Base-by-base conservation (phyloP, 2,888 invertebrate species). In the Pomacea canaliculata region DNA sequence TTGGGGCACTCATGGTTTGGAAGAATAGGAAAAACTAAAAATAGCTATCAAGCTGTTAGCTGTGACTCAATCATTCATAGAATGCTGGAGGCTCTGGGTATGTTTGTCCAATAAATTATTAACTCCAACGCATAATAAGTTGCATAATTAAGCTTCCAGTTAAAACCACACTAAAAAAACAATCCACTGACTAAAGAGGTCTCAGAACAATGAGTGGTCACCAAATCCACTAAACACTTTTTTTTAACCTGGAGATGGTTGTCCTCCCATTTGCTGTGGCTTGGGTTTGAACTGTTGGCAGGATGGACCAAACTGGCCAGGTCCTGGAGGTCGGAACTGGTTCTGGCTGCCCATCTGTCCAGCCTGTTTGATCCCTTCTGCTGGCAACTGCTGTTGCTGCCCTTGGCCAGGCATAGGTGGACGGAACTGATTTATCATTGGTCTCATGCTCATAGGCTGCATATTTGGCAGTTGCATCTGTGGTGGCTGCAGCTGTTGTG, bases 321-420 rank as follows among this genome's bases (percentile, higher is more conserved):
- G 69, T 7, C 69, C 74, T 13, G 59, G 60, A 23, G 74, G 74
- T 63, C 74, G 67, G 66, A 73, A 73, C 68, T 73, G 73, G 37
- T 68, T 73, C 37, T 67, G 62, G 23, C n/a, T 27, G 37, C 37
- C 37, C 37, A 67, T 67, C 23, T 16, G n/a, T 18, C 69, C 69
- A 16, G 62, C n/a, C 19, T 37, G 23, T 10, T 68, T 9, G 19
- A 19, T 37, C 27, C 37, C 37, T 46, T 37, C 27, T 46, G 37
- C 16, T 13, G 9, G 10, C 19, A n/a, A 10, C 37, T 68, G 68
- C 37, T 60, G 62, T 18, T 68, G 62, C 10, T 16, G 48, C 37
- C 46, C 46, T 27, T 74, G 74, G n/a, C 60, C 49, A 13, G 74
- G 74, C 13, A 16, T 18, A 19, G 74, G 48, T 7, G 56, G 73